These are phyloP conservation scores for Haliclystus octoradiatus DNA, from an alignment of 30 jellyfish, hydroid and myxozoan genomes.

Conservation along the genomic window DNA sequence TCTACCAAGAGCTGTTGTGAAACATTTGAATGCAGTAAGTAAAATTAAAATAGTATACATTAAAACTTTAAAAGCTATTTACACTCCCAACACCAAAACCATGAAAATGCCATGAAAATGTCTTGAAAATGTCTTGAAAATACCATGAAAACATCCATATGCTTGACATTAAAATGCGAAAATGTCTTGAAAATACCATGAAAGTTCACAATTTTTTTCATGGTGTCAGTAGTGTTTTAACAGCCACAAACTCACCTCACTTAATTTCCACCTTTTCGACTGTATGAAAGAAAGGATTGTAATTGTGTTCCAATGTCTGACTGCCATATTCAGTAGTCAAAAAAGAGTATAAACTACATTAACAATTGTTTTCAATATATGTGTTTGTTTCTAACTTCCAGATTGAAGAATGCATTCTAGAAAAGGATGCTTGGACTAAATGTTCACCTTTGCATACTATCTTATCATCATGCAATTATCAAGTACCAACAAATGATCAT, in stretches of 20 bases:
- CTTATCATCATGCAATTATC: constrained; percentile 9
- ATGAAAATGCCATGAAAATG: too few relatives aligned
- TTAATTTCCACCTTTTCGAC: background rate
- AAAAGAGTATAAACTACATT: background rate
- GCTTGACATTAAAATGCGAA: too few relatives aligned
- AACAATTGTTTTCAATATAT: background rate
- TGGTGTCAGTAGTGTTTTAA: too few relatives aligned
- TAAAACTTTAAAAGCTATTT: too few relatives aligned
- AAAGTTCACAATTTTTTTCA: too few relatives aligned
- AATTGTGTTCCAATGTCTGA: background rate
- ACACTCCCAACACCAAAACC: too few relatives aligned
- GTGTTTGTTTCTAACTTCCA: constrained; percentile 4
- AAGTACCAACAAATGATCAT: constrained; percentile 40
- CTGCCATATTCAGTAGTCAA: background rate
- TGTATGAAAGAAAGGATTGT: background rate
- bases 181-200: too few relatives aligned
- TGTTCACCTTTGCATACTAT: constrained; percentile 63
- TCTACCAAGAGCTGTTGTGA: constrained; percentile 78
- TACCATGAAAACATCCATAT: too few relatives aligned
- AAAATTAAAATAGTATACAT: background rate
- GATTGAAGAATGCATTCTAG: constrained; percentile 87
- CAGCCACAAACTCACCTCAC: too few relatives aligned
- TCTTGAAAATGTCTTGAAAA: too few relatives aligned
- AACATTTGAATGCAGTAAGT: constrained; percentile 70
- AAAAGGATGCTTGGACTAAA: constrained; percentile 73